phyloP scores from a whole-genome alignment of 1,140 invertebrate genomes.

The Diuraphis noxia region DNA sequence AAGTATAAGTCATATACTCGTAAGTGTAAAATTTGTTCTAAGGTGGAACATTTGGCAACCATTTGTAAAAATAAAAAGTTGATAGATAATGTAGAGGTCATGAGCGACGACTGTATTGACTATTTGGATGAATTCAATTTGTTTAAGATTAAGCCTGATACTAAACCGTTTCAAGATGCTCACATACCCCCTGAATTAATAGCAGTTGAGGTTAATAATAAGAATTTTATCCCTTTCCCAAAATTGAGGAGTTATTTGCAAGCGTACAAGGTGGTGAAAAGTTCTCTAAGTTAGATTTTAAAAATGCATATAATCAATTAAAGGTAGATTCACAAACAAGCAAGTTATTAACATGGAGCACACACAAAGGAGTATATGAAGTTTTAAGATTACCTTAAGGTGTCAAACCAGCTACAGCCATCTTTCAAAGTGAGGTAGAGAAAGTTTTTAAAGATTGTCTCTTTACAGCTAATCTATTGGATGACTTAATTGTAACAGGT shows the following conservation, averaged over 20 bases:
- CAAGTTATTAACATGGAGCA: neutral
- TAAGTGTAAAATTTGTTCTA: neutral
- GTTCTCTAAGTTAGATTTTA: neutral
- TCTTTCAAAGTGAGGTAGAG: neutral
- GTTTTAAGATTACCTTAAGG: neutral
- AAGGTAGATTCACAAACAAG: neutral
- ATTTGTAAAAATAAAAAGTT: neutral
- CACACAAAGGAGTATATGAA: neutral
- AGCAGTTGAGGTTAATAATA: neutral
- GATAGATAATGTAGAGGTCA: neutral
- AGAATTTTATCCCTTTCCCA: neutral
- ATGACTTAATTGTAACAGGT: neutral
- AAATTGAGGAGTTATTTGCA: neutral
- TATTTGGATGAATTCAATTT: neutral
- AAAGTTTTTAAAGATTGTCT: neutral
- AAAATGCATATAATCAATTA: neutral
- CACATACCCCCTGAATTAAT: neutral
- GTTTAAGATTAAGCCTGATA: neutral
- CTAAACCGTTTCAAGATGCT: too few species aligned
- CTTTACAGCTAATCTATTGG: neutral
- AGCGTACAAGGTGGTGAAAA: neutral
- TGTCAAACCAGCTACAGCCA: neutral
- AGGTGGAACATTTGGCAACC: neutral
- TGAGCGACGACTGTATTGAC: neutral
- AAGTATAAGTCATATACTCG: neutral